Evolutionary conservation across 2,113 vertebrate genomes (phyloP).

Genomic region (Myrmecobius fasciatus): DNA sequence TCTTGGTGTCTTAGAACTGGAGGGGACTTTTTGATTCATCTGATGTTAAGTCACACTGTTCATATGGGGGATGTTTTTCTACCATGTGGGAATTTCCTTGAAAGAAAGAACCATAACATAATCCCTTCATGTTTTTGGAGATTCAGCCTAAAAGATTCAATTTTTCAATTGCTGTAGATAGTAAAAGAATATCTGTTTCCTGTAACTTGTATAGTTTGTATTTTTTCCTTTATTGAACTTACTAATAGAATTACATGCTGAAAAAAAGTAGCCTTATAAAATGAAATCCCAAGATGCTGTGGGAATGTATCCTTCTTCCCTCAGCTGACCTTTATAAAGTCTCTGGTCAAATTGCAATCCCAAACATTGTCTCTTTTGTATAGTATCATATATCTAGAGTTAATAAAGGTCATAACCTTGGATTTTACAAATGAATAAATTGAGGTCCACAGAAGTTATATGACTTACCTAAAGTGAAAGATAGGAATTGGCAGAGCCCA

Average conservation of each 20-base stretch:
- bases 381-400: background rate
- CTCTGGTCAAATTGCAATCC: background rate
- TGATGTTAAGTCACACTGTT: background rate
- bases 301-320: background rate
- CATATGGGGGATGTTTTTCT: background rate
- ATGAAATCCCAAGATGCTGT: background rate
- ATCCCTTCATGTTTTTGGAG: background rate
- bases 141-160: background rate
- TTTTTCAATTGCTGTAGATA: background rate
- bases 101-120: background rate
- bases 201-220: background rate
- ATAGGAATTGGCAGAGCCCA: too few relatives aligned
- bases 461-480: background rate
- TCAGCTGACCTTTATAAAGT: background rate
- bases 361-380: background rate
- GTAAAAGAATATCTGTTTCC: background rate
- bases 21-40: background rate
- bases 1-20: background rate
- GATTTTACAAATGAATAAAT: background rate
- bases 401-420: background rate
- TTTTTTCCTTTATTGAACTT: background rate
- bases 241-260: background rate
- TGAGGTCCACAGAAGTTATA: background rate
- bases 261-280: background rate
- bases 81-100: background rate